Evolutionary conservation across 1,140 invertebrate genomes (phyloP), one percentile per base, ranked within the genome.

Genomic region (Batillaria attramentaria): DNA sequence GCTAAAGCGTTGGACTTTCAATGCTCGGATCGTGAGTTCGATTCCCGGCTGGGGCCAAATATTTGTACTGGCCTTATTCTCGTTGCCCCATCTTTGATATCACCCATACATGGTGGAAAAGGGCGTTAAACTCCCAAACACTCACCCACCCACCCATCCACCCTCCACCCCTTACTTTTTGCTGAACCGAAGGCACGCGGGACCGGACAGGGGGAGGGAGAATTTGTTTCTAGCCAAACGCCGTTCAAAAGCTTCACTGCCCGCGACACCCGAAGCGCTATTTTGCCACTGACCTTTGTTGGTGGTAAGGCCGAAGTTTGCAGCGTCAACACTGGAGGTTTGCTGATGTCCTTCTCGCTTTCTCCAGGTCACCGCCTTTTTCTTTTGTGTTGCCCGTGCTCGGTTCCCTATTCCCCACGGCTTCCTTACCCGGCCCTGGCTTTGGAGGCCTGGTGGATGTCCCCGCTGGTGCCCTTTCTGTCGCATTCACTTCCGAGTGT

Each of bases 211-310:
- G n/a, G n/a, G n/a, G n/a, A n/a, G n/a, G n/a, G n/a, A n/a, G n/a
- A n/a, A n/a, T n/a, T n/a, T n/a, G n/a, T 54, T 54, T n/a, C 50
- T 20, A 54, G 18, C 50, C n/a, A 54, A 54, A 54, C 50, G n/a
- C 50, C 50, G 50, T n/a, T 54, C 18, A 54, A 54, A 54, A n/a
- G n/a, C n/a, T n/a, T n/a, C 50, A n/a, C 50, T 54, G 50, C 50
- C 50, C n/a, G 50, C n/a, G 50, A 18, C 50, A 54, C 50, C 18
- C 50, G n/a, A 18, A 20, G 50, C 50, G 50, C 50, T 54, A 54
- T 20, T 54, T 54, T 54, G 50, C n/a, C 18, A 3, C 50, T n/a
- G 50, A 54, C 50, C 50, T 54, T 54, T 54, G n/a, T 54, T 54
- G 18, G 18, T 20, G 18, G 18, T 54, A 54, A 18, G 50, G 50